phyloP scores from a whole-genome alignment of 2,797 vertebrate species.

The Sebastes matsubarae region DNA sequence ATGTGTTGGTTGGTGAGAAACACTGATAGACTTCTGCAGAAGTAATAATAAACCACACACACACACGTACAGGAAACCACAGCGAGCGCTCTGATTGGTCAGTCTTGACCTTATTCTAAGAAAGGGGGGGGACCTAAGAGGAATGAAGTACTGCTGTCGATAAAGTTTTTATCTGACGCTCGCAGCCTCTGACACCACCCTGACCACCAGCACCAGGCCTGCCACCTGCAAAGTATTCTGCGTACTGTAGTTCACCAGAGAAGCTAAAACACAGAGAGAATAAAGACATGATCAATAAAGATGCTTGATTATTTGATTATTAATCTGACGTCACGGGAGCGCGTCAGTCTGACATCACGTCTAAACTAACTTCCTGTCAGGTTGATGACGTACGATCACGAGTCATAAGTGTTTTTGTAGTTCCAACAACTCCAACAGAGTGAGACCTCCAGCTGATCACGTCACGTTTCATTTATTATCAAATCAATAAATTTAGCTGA shows the following conservation, averaged over 20 bases:
- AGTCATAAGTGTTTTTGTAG: too few relatives aligned
- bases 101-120: slow-evolving; percentile 14
- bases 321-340: too few relatives aligned
- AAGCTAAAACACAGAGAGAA: background rate
- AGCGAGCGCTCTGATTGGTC: slow-evolving; percentile 26
- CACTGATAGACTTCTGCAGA: slow-evolving; percentile 43
- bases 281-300: background rate
- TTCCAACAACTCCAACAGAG: too few relatives aligned
- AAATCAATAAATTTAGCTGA: too few relatives aligned
- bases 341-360: too few relatives aligned
- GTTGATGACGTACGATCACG: too few relatives aligned
- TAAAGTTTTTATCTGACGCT: slow-evolving; percentile 41
- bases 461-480: too few relatives aligned
- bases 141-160: background rate
- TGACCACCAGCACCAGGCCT: background rate
- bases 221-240: slow-evolving; percentile 6
- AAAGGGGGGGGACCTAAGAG: slow-evolving; percentile 6
- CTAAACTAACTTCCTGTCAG: too few relatives aligned
- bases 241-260: background rate
- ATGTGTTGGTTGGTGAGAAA: slow-evolving; percentile 5
- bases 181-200: slow-evolving; percentile 1
- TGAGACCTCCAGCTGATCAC: too few relatives aligned
- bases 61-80: slow-evolving; percentile 11
- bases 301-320: background rate
- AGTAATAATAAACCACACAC: slow-evolving; percentile 11